phyloP scores from a whole-genome alignment of 2,888 invertebrate genomes.

The Xanthorhoe spadicearia region DNA sequence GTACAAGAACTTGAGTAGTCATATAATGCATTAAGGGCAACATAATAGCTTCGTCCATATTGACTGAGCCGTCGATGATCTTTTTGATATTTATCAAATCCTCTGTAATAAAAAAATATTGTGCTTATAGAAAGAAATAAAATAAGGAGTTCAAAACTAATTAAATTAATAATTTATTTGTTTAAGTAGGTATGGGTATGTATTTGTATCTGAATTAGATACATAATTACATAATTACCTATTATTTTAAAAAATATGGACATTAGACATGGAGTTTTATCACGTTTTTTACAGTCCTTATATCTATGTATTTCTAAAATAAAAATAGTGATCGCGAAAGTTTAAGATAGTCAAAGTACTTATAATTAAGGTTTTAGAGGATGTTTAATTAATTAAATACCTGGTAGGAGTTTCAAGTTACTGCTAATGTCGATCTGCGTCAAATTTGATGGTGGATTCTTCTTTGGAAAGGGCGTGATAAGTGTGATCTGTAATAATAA shows the following conservation, averaged over 20 bases:
- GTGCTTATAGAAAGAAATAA: not conserved
- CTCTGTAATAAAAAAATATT: conserved; percentile 34
- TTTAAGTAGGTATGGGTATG: too few relatives aligned
- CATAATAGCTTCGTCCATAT: conserved; percentile 25
- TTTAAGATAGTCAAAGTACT: too few relatives aligned
- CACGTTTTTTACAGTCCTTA: too few relatives aligned
- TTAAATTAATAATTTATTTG: too few relatives aligned
- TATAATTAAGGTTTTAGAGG: too few relatives aligned
- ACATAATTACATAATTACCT: too few relatives aligned
- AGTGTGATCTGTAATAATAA: conserved; percentile 41
- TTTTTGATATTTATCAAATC: conserved; percentile 38
- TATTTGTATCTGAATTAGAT: too few relatives aligned
- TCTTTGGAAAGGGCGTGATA: conserved; percentile 50
- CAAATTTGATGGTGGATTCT: conserved; percentile 50
- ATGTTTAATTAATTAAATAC: conserved; percentile 9
- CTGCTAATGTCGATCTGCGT: conserved; percentile 55
- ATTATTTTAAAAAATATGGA: too few relatives aligned
- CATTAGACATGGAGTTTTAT: too few relatives aligned
- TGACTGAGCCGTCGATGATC: conserved; percentile 40
- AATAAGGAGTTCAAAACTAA: not conserved
- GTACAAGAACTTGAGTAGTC: conserved; percentile 37
- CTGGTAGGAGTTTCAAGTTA: conserved; percentile 42
- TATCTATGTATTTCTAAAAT: too few relatives aligned
- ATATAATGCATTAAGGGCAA: conserved; percentile 37
- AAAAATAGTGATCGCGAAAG: too few relatives aligned